Evolutionary conservation across 30 jellyfish, hydroid and myxozoan species (phyloP), one percentile per base, ranked within the genome.

Genomic region (Turritopsis dohrnii): DNA sequence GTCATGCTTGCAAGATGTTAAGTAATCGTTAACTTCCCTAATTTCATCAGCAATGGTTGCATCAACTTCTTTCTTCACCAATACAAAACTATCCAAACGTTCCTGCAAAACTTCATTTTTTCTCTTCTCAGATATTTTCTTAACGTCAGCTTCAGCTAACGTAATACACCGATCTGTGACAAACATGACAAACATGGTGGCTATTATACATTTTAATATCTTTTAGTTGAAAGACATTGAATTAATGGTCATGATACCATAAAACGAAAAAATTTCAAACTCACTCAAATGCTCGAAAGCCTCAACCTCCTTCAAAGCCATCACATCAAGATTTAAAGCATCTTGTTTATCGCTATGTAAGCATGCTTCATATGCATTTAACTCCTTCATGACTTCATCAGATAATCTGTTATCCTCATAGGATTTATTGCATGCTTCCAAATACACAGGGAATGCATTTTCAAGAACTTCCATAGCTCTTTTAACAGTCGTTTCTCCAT

Each of bases 381-480:
- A 30, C 65, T 74, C 65, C 24, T 30, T 24, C 3, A n/a, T 21
- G 16, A 74, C 83, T 74, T 74, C 65, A 74, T 74, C 83, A 74
- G 28, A n/a, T 27, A 24, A 22, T 24, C 16, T 74, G 17, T 26
- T 74, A 26, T 29, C 53, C 71, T 74, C 83, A 13, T 23, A 24
- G 65, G 83, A 74, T 30, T 74, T 74, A n/a, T 74, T 29, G 27
- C 83, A 74, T 26, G 65, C 65, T 16, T 26, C 53, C 9, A 74
- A 17, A 74, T n/a, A 74, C 65, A 29, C 83, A 0, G 83, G 83
- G 21, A 74, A 74, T 74, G 65, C 83, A 24, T 26, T 24, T 30
- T 74, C 65, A 29, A 74, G 9, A 8, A 74, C 65, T 74, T 74
- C 83, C 83, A 74, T 74, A 24, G 83, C 83, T 1, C 83, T 27